phyloP scores from a whole-genome alignment of 2,888 invertebrate species.

The Cotesia congregata region DNA sequence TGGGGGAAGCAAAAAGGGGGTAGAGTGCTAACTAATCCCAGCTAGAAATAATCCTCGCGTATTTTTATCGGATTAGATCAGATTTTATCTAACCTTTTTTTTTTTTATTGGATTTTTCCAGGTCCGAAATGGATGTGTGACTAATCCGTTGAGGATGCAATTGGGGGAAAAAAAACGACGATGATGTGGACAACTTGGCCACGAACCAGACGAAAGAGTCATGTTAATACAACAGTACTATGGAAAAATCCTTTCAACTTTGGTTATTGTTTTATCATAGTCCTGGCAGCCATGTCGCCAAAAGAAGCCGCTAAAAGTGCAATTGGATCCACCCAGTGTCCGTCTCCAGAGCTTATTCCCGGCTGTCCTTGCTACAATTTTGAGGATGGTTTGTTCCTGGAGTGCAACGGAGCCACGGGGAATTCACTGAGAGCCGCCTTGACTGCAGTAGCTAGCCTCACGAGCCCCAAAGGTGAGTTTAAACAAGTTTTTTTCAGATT shows the following conservation, averaged over 20 bases:
- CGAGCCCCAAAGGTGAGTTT: slow-evolving; percentile 73
- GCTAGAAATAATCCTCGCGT: background rate
- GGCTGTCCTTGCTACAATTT: slow-evolving; percentile 94
- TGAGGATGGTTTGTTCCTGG: slow-evolving; percentile 90
- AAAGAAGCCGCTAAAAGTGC: slow-evolving; percentile 57
- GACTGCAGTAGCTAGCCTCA: slow-evolving; percentile 74
- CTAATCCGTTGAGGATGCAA: slow-evolving; percentile 53
- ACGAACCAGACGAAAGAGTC: slow-evolving; percentile 65
- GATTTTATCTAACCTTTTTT: background rate
- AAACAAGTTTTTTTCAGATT: background rate
- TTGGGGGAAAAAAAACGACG: slow-evolving; percentile 55
- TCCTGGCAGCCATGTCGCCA: slow-evolving; percentile 62
- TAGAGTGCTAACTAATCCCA: background rate
- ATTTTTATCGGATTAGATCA: slow-evolving; percentile 1
- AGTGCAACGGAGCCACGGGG: slow-evolving; percentile 88
- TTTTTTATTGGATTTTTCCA: background rate
- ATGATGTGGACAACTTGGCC: slow-evolving; percentile 68
- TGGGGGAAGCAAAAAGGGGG: too few relatives aligned
- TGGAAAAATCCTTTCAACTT: slow-evolving; percentile 51
- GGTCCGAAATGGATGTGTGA: background rate
- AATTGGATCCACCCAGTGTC: slow-evolving; percentile 73
- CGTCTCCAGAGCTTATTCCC: slow-evolving; percentile 82
- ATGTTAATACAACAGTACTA: slow-evolving; percentile 47
- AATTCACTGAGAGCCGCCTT: slow-evolving; percentile 81
- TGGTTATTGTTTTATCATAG: slow-evolving; percentile 55